Evolutionary conservation across 2,888 invertebrate genomes (phyloP).

Genomic region (Melikaiella ostensackeni): DNA sequence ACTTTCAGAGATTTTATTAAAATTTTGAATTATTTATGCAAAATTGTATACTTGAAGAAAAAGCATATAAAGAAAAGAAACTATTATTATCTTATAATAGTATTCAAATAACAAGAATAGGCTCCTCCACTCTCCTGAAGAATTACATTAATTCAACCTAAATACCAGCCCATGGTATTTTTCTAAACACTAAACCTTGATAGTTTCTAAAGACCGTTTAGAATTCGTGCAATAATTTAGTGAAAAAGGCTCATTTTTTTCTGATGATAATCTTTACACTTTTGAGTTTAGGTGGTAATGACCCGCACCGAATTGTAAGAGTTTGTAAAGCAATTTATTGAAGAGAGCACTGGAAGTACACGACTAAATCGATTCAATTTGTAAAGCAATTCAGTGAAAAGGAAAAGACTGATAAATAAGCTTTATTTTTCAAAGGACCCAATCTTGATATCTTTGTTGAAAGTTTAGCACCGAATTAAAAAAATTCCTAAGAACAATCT

Average conservation of each 20-base stretch:
- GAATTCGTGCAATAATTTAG: too few relatives aligned
- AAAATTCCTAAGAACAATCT: too few relatives aligned
- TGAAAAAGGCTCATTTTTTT: neutral
- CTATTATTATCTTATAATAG: too few relatives aligned
- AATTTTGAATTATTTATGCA: neutral
- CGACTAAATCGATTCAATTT: conserved; percentile 6
- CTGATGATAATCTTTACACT: neutral
- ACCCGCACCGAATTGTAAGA: neutral
- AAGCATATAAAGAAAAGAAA: too few relatives aligned
- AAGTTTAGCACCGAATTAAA: neutral
- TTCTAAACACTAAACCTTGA: too few relatives aligned
- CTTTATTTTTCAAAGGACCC: neutral
- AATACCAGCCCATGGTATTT: too few relatives aligned
- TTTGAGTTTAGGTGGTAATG: conserved; percentile 1
- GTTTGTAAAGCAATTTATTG: conserved; percentile 14
- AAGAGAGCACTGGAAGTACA: neutral
- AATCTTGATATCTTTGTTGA: neutral
- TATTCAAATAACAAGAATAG: too few relatives aligned
- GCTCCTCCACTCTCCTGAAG: too few relatives aligned
- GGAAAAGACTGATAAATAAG: neutral
- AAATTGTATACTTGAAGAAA: neutral
- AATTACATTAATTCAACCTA: too few relatives aligned
- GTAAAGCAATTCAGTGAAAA: neutral
- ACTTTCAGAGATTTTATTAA: neutral
- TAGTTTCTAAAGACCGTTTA: too few relatives aligned